phyloP scores from a whole-genome alignment of 2,113 vertebrate genomes.

The Formicarius rufipectus region DNA sequence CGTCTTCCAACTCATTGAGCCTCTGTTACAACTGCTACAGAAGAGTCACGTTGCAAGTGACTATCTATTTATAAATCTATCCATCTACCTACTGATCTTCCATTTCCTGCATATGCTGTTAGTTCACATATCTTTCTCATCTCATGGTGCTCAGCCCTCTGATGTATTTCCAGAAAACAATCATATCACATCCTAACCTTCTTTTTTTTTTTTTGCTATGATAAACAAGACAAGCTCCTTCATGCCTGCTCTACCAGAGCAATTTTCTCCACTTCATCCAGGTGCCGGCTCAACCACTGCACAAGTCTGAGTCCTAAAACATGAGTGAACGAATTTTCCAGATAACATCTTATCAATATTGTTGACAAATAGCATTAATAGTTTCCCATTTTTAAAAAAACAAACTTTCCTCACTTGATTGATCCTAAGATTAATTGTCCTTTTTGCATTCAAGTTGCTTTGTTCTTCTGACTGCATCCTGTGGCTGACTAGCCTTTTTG shows the following conservation, averaged over 20 bases:
- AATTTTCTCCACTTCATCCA: not conserved
- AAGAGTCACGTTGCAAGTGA: not conserved
- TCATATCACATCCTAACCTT: not conserved
- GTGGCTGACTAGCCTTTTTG: not conserved
- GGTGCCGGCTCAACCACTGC: not conserved
- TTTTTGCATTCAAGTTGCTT: not conserved
- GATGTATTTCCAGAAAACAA: constrained; percentile 51
- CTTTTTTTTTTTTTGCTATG: not conserved
- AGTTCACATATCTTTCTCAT: constrained; percentile 35
- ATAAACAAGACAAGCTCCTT: constrained; percentile 54
- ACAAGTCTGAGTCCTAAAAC: not conserved
- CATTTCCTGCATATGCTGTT: constrained; percentile 14
- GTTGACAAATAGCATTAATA: not conserved
- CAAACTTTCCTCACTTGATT: not conserved
- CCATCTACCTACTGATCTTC: not conserved
- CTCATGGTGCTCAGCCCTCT: not conserved
- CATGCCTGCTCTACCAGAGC: not conserved
- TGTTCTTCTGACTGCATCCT: not conserved
- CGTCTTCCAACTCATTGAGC: not conserved
- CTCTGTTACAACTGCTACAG: not conserved
- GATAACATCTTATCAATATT: not conserved
- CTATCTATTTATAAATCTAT: not conserved
- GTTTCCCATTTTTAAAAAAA: not conserved
- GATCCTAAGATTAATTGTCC: not conserved
- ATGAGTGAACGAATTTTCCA: not conserved